Evolutionary conservation across 2,888 invertebrate genomes (phyloP), one percentile per base, ranked within the genome.

Genomic region (Hedychridium roseum): DNA sequence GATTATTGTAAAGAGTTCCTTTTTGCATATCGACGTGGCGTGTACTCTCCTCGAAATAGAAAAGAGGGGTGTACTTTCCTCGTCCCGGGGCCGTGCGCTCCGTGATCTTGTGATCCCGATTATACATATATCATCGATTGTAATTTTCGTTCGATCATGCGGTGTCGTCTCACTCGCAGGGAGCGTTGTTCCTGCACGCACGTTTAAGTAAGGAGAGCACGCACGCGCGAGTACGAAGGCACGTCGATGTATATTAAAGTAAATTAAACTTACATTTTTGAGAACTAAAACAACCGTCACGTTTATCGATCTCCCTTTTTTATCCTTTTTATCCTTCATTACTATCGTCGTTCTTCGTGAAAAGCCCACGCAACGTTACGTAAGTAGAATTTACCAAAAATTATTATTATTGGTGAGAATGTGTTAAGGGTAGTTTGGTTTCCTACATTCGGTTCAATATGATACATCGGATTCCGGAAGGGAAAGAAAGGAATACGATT

Each of bases 211-310:
- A 42, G 36, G 26, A 40, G 38, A 40, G 49, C 54, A 47, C 42
- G 37, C 34, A 36, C 34, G 47, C 41, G 54, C 40, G 51, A 57
- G 55, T 60, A 51, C 53, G 39, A 48, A 17, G 16, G 50, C 61
- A 62, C 72, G 70, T 73, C 73, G 59, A 66, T 76, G 73, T 76
- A 75, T 73, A 74, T 74, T 73, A 62, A 66, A 72, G 74, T 72
- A 73, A 73, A 76, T 71, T 73, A 73, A 70, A 74, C 68, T 69
- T 69, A 73, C 71, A 72, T 73, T 76, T 76, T 76, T 75, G 73
- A 74, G 66, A 75, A 76, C 70, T 71, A 73, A 65, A 64, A 45
- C 16, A 23, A 26, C 7, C 17, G 38, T 2, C 14, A 37, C 1
- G 23, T n/a, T n/a, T n/a, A n/a, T n/a, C n/a, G n/a, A n/a, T n/a